Evolutionary conservation across 2,113 vertebrate species (phyloP).

Genomic region (Aramus guarauna): DNA sequence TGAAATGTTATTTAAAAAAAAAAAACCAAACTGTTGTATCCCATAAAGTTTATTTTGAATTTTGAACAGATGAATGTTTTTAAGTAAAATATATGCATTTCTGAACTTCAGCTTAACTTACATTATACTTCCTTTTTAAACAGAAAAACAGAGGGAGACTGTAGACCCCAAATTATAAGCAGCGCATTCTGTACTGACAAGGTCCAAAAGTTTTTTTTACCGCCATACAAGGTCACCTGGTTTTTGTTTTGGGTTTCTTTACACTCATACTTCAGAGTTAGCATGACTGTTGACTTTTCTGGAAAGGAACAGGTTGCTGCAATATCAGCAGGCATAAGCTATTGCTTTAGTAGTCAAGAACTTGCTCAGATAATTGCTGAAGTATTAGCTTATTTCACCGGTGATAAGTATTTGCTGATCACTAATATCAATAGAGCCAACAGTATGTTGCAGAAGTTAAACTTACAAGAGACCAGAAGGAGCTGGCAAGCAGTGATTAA

Average conservation of each 20-base stretch:
- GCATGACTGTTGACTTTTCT: neutral
- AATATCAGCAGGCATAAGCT: conserved; percentile 9
- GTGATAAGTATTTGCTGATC: neutral
- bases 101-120: conserved; percentile 82
- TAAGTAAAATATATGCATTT: conserved; percentile 90
- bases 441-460: neutral
- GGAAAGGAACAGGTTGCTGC: neutral
- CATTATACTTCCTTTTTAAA: conserved; percentile 77
- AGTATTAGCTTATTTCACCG: neutral
- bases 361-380: neutral
- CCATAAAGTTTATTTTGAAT: conserved; percentile 86
- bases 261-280: conserved; percentile 23
- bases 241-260: neutral
- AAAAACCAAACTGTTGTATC: conserved; percentile 79
- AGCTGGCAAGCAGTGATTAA: neutral
- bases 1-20: conserved; percentile 86
- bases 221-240: conserved; percentile 21
- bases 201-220: conserved; percentile 43
- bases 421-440: neutral
- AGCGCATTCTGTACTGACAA: conserved; percentile 49
- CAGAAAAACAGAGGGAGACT: conserved; percentile 27
- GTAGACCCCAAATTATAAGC: conserved; percentile 51
- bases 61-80: conserved; percentile 87
- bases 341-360: neutral
- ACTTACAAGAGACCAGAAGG: neutral